Evolutionary conservation across 2,888 invertebrate species (phyloP).

Genomic region (Hyposoter dolosus): DNA sequence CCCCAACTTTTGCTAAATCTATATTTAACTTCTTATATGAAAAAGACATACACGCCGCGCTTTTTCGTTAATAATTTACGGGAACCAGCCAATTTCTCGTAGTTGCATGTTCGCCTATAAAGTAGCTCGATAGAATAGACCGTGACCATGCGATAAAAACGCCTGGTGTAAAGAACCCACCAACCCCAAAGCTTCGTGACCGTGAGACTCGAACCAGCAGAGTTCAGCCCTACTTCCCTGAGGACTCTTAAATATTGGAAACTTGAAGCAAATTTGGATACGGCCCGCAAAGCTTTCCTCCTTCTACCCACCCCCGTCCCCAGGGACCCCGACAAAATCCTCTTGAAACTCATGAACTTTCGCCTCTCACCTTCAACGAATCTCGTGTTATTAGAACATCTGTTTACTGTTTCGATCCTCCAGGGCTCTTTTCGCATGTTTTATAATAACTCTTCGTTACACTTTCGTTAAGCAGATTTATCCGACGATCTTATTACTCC

Average conservation of each 20-base stretch:
- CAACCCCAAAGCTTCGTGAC: constrained; percentile 6
- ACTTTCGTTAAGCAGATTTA: not conserved
- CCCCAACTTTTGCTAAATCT: not conserved
- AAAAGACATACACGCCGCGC: not conserved
- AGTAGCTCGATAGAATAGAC: constrained; percentile 17
- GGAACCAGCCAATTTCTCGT: not conserved
- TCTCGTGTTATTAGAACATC: not conserved
- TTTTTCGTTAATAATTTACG: constrained; percentile 11
- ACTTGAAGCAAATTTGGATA: constrained; percentile 50
- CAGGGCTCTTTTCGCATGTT: not conserved
- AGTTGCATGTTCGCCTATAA: not conserved
- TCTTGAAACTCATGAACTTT: constrained; percentile 40
- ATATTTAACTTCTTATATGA: constrained; percentile 10
- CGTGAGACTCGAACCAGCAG: constrained; percentile 11
- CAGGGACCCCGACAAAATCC: constrained; percentile 24
- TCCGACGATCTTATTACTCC: not conserved
- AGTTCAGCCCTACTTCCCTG: constrained; percentile 28
- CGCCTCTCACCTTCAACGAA: not conserved
- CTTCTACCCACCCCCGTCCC: not conserved
- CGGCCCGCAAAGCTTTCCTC: not conserved
- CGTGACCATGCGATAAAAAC: constrained; percentile 21
- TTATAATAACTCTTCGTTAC: not conserved
- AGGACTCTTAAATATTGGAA: constrained; percentile 55
- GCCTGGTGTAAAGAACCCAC: not conserved
- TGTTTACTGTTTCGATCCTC: not conserved